Base-by-base conservation (phyloP, 2,113 vertebrate genomes). In the Sapayoa aenigma region DNA sequence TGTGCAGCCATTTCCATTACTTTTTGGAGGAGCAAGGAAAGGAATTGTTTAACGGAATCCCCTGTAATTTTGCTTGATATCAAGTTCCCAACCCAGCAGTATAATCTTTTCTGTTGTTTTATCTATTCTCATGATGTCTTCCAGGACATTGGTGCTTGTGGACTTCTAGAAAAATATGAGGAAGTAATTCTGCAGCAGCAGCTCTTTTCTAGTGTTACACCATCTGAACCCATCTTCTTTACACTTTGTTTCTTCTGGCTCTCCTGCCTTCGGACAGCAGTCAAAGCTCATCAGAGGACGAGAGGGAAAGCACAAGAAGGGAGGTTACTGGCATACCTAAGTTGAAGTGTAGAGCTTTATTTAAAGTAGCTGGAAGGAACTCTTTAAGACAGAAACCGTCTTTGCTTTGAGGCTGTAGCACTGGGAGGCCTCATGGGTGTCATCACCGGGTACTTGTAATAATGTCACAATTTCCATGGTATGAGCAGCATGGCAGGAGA, bases 391-490 rank as follows among this genome's bases (percentile, higher is more conserved):
- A 76, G 84, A 85, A 90, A 60, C n/a, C 42, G 5, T 71, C 72
- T 65, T 87, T 58, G 17, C 27, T 88, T 55, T 24, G 7, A 77
- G 84, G 83, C 78, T 77, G 31, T 39, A 58, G 56, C 3, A 8
- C 63, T 47, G 31, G 27, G 31, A 74, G 60, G 52, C 47, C 93
- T 81, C 89, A 25, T 30, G 87, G 94, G 84, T 87, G 56, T 86
- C 87, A 82, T 93, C 93, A 78, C 52, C 87, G 68, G 73, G 49
- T 87, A 75, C 74, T 74, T 84, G 76, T 68, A 60, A 89, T 91
- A 94, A 95, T 76, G 90, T 76, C 94, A 89, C 90, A 35, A 16
- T 85, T 95, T 93, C 71, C 55, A 66, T 31, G 83, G 56, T 65
- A 65, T 0, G 2, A 90, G 71, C 65, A 80, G 87, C 63, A 12